Conservation (phyloP, 2,797 vertebrate genomes). For the Acanthornis magna region DNA sequence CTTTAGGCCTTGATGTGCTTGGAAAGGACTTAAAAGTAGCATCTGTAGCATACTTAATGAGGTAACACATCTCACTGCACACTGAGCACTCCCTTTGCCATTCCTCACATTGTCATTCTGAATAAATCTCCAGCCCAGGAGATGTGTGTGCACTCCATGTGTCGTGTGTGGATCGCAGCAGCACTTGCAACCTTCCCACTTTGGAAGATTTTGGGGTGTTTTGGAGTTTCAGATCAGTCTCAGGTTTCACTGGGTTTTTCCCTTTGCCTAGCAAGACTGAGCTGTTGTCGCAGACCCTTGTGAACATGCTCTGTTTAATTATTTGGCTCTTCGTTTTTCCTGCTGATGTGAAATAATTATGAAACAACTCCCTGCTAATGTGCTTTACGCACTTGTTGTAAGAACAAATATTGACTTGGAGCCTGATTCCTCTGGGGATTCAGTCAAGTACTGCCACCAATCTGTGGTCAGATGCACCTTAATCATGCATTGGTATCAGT, state of each 20-base stretch:
- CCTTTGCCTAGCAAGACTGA: background rate
- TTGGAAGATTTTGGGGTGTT: background rate
- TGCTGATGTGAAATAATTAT: slow-evolving; percentile 5
- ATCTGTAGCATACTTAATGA: slow-evolving; percentile 2
- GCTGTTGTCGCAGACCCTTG: background rate
- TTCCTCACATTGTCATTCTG: background rate
- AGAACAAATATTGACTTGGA: slow-evolving; percentile 17
- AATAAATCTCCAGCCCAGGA: background rate
- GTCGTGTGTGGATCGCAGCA: background rate
- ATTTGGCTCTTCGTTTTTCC: background rate
- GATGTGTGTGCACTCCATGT: background rate
- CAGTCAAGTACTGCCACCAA: background rate
- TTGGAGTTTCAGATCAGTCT: background rate
- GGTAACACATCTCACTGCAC: background rate
- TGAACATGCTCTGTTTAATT: background rate
- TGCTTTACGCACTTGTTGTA: background rate
- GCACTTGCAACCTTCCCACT: background rate
- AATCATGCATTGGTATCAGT: background rate
- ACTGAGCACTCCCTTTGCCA: background rate
- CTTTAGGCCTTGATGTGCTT: slow-evolving; percentile 27
- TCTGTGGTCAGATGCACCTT: background rate
- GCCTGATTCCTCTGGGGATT: background rate
- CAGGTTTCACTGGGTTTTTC: background rate
- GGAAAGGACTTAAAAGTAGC: slow-evolving; percentile 12
- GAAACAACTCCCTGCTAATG: background rate